Base-by-base conservation (phyloP, 1,140 invertebrate species). In the Chlorops oryzae region DNA sequence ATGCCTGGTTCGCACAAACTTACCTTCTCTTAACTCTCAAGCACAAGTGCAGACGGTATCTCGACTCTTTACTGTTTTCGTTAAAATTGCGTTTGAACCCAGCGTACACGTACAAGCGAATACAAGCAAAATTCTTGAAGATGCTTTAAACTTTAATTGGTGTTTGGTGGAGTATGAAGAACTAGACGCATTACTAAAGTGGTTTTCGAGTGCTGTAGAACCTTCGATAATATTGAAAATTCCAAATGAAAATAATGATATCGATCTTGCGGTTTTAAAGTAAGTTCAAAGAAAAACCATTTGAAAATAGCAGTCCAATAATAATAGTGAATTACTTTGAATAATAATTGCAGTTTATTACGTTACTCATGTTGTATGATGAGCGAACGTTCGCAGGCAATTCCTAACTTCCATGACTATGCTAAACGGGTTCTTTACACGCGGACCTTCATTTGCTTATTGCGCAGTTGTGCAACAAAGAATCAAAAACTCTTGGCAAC, bases 171-270 rank as follows among this genome's bases (percentile, higher is more conserved):
- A 85, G 51, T 79, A 80, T n/a, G 67, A 70, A 9, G 77, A 77
- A 21, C 82, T 83, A 54, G 83, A 87, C 59, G 77, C 81, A 44
- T 75, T 87, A 17, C 76, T 86, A 45, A 86, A 86, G 59, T 89
- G 86, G 86, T 84, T 86, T 53, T 79, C 88, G 2, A 84, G 84
- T 77, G 84, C 81, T 40, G 85, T 82, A 66, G 85, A 90, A 73
- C 81, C 86, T 0, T 73, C 77, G 47, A 83, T 86, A 53, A 78
- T 88, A 25, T 73, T 90, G 12, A 72, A 70, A 55, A 55, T 62
- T 21, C 72, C 74, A 42, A 53, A 62, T 10, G 57, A 74, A 39
- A 71, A 49, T 17, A 64, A 67, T 41, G 62, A 76, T 50, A 63
- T 74, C 24, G 76, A 77, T 59, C 69, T 70, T 43, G 63, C 69